Evolutionary conservation across 1,140 invertebrate genomes (phyloP), one percentile per base, ranked within the genome.

Genomic region (Latrodectus geometricus): DNA sequence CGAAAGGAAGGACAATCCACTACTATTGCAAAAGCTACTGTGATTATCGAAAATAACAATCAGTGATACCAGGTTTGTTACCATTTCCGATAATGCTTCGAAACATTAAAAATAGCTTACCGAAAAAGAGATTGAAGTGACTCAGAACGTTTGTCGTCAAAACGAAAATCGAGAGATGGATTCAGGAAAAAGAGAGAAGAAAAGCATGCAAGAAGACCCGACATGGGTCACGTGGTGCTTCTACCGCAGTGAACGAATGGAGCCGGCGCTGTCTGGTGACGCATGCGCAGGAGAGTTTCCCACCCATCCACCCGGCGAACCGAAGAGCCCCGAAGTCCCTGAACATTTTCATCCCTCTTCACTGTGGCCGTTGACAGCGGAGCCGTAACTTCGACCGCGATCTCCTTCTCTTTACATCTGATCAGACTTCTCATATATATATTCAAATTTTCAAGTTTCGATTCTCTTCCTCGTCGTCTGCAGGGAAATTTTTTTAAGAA

Each of bases 181-280:
- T 2, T 5, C 35, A 17, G 54, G 54, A 61, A 70, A 70, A 70
- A 70, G 8, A 23, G 11, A 20, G 35, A 75, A 48, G 23, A 75
- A 75, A 75, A 75, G 15, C 14, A 75, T 12, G 11, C 11, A 75
- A 75, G 20, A 20, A 9, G 20, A 35, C 50, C 35, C 20, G 49
- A 12, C 50, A n/a, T 12, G 52, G 75, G 83, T 86, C 83, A 86
- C 83, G 83, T 86, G 83, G 68, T 86, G 35, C 49, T 17, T 77
- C 83, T 86, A 86, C 83, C 83, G 83, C 83, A 86, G 83, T 86
- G 83, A 84, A 69, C 82, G 82, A 84, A 84, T 84, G 56, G 74
- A 86, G 74, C 83, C 83, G 83, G 74, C 74, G 61, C 74, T 78
- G 83, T 66, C 72, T 14, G 48, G 56, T 15, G 35, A 73, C 74